phyloP scores from a whole-genome alignment of 2,113 vertebrate genomes.

The Triplophysa rosa region DNA sequence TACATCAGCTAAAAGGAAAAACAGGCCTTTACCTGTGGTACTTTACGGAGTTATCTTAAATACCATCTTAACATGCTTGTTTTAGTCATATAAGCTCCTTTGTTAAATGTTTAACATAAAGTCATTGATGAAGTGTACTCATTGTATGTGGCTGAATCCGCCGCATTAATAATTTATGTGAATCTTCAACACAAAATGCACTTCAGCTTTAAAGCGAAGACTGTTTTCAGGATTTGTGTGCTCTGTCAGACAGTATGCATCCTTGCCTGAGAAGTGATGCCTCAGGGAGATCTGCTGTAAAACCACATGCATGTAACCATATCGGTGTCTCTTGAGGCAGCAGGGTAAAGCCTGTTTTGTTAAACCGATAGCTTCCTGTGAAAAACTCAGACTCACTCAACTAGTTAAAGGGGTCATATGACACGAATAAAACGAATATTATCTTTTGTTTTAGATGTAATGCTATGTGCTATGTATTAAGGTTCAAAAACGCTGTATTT shows the following conservation, averaged over 20 bases:
- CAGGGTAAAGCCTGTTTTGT: neutral
- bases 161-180: neutral
- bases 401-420: no score
- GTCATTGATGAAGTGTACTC: neutral
- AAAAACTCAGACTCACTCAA: neutral
- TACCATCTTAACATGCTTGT: neutral
- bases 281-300: neutral
- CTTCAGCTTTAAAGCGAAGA: neutral
- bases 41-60: neutral
- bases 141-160: neutral
- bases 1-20: neutral
- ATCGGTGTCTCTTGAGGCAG: neutral
- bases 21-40: neutral
- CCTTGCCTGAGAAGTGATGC: neutral
- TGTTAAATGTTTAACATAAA: neutral
- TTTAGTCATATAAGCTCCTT: neutral
- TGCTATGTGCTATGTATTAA: no score
- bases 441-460: no score
- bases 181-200: neutral
- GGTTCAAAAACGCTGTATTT: no score
- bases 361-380: neutral
- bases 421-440: no score
- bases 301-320: neutral
- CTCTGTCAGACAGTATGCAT: neutral
- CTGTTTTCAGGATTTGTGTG: neutral